A percentile compares a stretch with the other conserved stretches of the same genome.
Conservation (phyloP, 2,888 invertebrate species). For the Oligia strigilis region DNA sequence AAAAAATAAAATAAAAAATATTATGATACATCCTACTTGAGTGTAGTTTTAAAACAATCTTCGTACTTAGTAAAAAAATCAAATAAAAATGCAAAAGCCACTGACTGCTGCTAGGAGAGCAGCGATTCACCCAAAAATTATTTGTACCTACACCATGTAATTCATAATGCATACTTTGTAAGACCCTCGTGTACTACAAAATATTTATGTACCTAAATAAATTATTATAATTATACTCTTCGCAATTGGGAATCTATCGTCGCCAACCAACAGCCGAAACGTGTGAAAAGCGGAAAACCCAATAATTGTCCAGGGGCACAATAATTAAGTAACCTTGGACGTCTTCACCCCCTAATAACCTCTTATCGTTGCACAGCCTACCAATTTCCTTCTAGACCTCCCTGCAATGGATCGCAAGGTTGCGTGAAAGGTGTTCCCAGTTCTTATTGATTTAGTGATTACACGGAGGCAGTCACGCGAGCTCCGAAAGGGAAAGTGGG, state of each 20-base stretch:
- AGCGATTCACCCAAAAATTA: background rate
- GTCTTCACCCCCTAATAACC: conserved; percentile 19
- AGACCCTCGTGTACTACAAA: background rate
- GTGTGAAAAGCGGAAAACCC: background rate
- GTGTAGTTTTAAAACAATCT: no score
- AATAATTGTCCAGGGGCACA: background rate
- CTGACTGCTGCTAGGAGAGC: background rate
- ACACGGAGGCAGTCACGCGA: conserved; percentile 71
- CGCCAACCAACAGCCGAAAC: background rate
- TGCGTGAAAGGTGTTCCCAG: conserved; percentile 66
- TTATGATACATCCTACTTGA: no score
- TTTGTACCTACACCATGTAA: background rate
- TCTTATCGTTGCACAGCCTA: conserved; percentile 38
- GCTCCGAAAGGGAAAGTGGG: conserved; percentile 39
- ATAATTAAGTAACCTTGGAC: conserved; percentile 19
- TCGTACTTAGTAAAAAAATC: no score
- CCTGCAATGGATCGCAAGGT: conserved; percentile 58
- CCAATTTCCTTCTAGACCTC: conserved; percentile 26
- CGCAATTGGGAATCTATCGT: background rate
- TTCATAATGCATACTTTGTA: no score
- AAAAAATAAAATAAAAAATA: no score
- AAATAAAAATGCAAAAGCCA: no score
- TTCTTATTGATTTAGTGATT: conserved; percentile 77
- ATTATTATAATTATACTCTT: background rate
- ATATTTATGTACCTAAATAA: background rate